phyloP scores from a whole-genome alignment of 2,888 invertebrate genomes.

The Agrochola circellaris region DNA sequence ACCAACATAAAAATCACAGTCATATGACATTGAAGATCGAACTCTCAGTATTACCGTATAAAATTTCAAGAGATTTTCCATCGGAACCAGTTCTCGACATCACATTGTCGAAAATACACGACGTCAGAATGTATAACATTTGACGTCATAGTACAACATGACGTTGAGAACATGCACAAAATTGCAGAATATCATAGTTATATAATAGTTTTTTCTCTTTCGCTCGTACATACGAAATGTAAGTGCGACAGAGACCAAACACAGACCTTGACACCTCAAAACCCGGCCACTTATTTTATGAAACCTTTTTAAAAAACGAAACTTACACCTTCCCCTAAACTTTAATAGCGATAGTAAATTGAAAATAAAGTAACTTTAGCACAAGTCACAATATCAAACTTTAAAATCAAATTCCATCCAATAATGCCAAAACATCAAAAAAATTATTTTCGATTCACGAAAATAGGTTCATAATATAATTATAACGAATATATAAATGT shows the following conservation, averaged over 20 bases:
- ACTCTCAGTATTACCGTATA: slow-evolving; percentile 68
- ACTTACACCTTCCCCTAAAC: slow-evolving; percentile 74
- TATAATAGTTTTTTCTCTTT: slow-evolving; percentile 31
- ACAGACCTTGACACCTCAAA: slow-evolving; percentile 46
- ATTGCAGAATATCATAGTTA: slow-evolving; percentile 39
- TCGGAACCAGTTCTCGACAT: slow-evolving; percentile 38
- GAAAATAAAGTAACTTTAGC: slow-evolving; percentile 79
- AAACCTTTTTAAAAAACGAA: slow-evolving; percentile 63
- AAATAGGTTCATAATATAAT: slow-evolving; percentile 72
- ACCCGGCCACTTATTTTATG: slow-evolving; percentile 64
- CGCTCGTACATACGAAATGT: slow-evolving; percentile 25
- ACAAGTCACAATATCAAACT: slow-evolving; percentile 85
- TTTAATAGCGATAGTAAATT: slow-evolving; percentile 79
- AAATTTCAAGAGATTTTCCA: slow-evolving; percentile 62
- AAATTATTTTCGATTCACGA: slow-evolving; percentile 60
- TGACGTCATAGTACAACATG: slow-evolving; percentile 35
- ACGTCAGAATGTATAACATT: slow-evolving; percentile 49
- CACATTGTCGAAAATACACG: slow-evolving; percentile 25
- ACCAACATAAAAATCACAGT: slow-evolving; percentile 61
- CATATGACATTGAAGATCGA: slow-evolving; percentile 61
- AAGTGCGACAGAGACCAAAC: slow-evolving; percentile 42
- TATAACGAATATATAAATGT: slow-evolving; percentile 58
- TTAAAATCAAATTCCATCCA: slow-evolving; percentile 76
- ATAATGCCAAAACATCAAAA: slow-evolving; percentile 79
- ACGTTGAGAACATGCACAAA: slow-evolving; percentile 39